Evolutionary conservation across 2,113 vertebrate genomes (phyloP), one percentile per base, ranked within the genome.

Genomic region (Gopherus evgoodei): DNA sequence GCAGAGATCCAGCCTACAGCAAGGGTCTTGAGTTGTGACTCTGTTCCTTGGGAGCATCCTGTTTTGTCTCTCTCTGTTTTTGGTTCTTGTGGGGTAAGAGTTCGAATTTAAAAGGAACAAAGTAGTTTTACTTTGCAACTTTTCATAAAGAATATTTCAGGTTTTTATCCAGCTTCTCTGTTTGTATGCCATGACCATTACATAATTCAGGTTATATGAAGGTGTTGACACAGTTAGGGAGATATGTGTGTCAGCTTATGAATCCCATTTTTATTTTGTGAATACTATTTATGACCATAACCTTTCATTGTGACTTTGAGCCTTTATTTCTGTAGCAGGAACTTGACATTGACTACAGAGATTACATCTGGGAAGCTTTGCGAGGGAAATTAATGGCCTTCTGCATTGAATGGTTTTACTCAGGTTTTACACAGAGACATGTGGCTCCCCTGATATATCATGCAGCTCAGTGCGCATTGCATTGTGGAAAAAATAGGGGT

Each of bases 301-400:
- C 42, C 44, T 91, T 91, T 89, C 80, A 83, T 90, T 93, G 35
- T 53, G 19, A 11, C 49, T 89, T 87, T 79, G 9, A 83, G 27
- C 88, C 25, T 78, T 92, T 65, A 56, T 93, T 95, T 69, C 83
- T 79, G 83, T 24, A 65, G 50, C 54, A 87, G 88, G 83, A 89
- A 79, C 24, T 1, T 62, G 29, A 72, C 81, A 93, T 53, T 31
- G 87, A 93, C 89, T 92, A 83, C 52, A 95, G 47, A 87, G 91
- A 86, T 69, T 79, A 42, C 62, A 94, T 13, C 83, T 92, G 35
- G 13, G 81, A 54, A 95, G 54, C 27, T 89, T 50, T 76, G 81
- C 7, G 24, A 76, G 65, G n/a, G 65, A 19, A 69, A 38, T n/a
- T 69, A 21, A 69, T 69, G 65, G 42, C 24, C 42, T 44, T 76